These are phyloP conservation scores for Hirtodrosophila trivittata DNA, from an alignment of 2,888 invertebrate species.

Conservation along the genomic window DNA sequence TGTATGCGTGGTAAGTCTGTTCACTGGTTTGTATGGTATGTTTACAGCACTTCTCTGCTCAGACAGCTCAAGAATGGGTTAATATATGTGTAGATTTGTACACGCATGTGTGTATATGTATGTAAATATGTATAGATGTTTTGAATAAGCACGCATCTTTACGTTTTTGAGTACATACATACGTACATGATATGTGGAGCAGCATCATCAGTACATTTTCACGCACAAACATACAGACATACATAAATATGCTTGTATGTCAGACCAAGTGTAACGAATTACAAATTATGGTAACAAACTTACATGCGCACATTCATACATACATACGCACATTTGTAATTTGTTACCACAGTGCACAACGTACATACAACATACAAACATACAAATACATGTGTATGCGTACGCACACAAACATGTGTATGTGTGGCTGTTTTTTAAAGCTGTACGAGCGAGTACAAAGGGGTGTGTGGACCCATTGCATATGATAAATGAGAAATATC, in stretches of 20 bases:
- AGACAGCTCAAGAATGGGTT: slow-evolving; percentile 41
- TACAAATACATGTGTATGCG: slow-evolving; percentile 15
- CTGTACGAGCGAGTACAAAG: slow-evolving; percentile 8
- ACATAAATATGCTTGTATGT: slow-evolving; percentile 21
- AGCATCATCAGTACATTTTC: slow-evolving; percentile 19
- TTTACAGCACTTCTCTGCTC: slow-evolving; percentile 28
- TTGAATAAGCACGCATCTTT: slow-evolving; percentile 34
- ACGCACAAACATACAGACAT: slow-evolving; percentile 9
- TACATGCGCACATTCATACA: slow-evolving; percentile 10
- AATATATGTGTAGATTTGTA: not conserved
- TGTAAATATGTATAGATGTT: slow-evolving; percentile 11
- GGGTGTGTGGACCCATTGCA: slow-evolving; percentile 23
- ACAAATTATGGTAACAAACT: slow-evolving; percentile 35
- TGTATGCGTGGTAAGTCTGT: slow-evolving; percentile 8
- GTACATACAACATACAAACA: slow-evolving; percentile 15
- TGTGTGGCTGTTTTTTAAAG: slow-evolving; percentile 25
- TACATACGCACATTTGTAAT: slow-evolving; percentile 20
- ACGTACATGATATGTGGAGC: not conserved
- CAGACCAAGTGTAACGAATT: slow-evolving; percentile 26
- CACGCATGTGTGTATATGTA: slow-evolving; percentile 3
- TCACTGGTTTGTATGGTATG: slow-evolving; percentile 16
- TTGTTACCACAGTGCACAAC: slow-evolving; percentile 16
- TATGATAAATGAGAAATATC: slow-evolving; percentile 1
- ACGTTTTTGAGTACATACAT: slow-evolving; percentile 10
- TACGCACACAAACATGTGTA: slow-evolving; percentile 1